Conservation (phyloP, 2,113 vertebrate genomes). For the Dasypus novemcinctus region DNA sequence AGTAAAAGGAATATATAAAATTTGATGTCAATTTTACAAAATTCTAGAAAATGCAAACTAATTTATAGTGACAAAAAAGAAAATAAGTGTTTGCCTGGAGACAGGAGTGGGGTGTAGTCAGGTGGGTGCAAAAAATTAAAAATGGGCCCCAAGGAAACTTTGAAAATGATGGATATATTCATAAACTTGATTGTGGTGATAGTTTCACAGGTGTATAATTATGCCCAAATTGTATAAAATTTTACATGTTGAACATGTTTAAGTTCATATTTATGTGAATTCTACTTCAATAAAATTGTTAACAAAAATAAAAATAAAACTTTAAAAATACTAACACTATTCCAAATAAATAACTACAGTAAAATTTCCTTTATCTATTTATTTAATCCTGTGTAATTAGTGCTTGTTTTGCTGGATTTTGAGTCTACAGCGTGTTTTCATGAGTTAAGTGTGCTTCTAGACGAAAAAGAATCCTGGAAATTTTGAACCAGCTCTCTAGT, state of each 20-base stretch:
- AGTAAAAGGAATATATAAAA: neutral
- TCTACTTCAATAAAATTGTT: neutral
- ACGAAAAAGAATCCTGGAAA: neutral
- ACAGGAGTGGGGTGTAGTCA: neutral
- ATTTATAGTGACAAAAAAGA: neutral
- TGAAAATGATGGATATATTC: neutral
- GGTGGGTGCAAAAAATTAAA: fast-evolving
- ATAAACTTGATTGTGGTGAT: neutral
- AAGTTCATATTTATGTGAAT: neutral
- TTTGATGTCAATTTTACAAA: neutral
- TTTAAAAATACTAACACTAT: neutral
- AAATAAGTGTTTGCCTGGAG: neutral
- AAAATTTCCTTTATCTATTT: neutral
- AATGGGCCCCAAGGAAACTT: neutral
- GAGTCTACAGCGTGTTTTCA: neutral
- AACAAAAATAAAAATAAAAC: neutral
- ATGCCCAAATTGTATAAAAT: neutral
- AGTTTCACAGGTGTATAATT: neutral
- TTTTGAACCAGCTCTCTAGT: neutral
- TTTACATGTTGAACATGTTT: neutral
- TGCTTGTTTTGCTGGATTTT: neutral
- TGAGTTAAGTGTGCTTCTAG: neutral
- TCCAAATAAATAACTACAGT: neutral
- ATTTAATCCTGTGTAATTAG: neutral
- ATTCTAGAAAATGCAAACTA: neutral